These are phyloP conservation scores for Garrulus glandarius DNA, from an alignment of 2,797 vertebrate genomes.

Conservation along the genomic window DNA sequence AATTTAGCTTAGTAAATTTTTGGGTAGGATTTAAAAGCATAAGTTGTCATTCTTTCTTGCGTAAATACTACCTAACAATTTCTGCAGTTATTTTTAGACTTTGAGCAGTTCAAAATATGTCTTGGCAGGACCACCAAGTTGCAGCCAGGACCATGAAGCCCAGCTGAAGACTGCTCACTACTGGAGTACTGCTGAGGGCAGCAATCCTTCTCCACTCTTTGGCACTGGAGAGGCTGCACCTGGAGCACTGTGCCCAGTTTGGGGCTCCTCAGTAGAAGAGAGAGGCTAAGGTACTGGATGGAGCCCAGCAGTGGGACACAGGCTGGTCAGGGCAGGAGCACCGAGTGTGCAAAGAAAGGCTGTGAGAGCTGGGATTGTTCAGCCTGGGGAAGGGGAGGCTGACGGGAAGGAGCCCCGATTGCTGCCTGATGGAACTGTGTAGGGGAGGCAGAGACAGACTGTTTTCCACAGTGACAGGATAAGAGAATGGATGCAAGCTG, in stretches of 20 bases:
- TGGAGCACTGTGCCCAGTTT: not conserved
- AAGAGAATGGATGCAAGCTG: not conserved
- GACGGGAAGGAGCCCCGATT: not conserved
- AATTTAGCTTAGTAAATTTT: constrained; percentile 12
- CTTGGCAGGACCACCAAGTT: not conserved
- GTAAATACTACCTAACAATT: not conserved
- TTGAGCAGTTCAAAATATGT: not conserved
- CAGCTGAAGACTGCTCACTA: not conserved
- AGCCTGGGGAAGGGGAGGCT: not conserved
- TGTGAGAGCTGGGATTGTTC: not conserved
- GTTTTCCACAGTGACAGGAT: not conserved
- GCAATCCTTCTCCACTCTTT: not conserved
- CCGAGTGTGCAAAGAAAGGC: not conserved
- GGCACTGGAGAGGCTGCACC: not conserved
- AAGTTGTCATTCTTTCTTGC: not conserved
- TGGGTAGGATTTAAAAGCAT: not conserved
- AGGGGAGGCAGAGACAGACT: not conserved
- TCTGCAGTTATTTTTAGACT: not conserved
- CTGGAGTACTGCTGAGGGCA: not conserved
- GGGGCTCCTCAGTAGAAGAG: not conserved
- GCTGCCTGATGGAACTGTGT: not conserved
- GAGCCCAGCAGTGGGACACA: fast-evolving
- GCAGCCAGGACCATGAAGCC: not conserved
- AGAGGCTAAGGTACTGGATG: not conserved
- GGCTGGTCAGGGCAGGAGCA: not conserved